Conservation (phyloP, 2,888 invertebrate species). For the Blastobasis lacticolella region DNA sequence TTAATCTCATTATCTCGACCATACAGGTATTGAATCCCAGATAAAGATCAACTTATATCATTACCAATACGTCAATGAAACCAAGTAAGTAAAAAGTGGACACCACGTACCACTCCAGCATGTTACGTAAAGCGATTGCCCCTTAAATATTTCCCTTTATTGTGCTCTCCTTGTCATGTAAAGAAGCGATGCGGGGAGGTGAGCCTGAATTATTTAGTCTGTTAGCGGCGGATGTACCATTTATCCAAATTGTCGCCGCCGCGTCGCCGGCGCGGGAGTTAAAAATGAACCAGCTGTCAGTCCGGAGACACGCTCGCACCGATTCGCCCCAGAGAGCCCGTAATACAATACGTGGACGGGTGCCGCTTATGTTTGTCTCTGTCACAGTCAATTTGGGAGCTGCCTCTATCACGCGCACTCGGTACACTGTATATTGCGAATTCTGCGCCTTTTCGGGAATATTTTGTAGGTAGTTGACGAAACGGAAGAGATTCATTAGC, state of each 20-base stretch:
- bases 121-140: conserved; percentile 59
- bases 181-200: conserved; percentile 49
- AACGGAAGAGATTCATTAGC: too few species aligned
- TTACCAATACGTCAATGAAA: too few species aligned
- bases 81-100: background rate
- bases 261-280: conserved; percentile 40
- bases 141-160: conserved; percentile 67
- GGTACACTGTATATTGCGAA: too few species aligned
- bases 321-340: conserved; percentile 31
- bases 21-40: too few species aligned
- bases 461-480: too few species aligned
- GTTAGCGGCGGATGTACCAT: conserved; percentile 57
- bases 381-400: conserved; percentile 23
- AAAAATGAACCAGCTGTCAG: conserved; percentile 60
- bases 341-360: conserved; percentile 27
- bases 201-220: conserved; percentile 59
- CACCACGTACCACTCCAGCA: conserved; percentile 36
- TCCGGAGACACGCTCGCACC: conserved; percentile 35
- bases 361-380: conserved; percentile 35
- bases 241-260: conserved; percentile 65
- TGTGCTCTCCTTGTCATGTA: conserved; percentile 57
- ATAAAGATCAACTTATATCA: too few species aligned
- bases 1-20: too few species aligned
- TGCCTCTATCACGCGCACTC: too few species aligned
- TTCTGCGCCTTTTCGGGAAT: too few species aligned